Evolutionary conservation across 2,113 vertebrate genomes (phyloP), one percentile per base, ranked within the genome.

Genomic region (Patagioenas fasciata): DNA sequence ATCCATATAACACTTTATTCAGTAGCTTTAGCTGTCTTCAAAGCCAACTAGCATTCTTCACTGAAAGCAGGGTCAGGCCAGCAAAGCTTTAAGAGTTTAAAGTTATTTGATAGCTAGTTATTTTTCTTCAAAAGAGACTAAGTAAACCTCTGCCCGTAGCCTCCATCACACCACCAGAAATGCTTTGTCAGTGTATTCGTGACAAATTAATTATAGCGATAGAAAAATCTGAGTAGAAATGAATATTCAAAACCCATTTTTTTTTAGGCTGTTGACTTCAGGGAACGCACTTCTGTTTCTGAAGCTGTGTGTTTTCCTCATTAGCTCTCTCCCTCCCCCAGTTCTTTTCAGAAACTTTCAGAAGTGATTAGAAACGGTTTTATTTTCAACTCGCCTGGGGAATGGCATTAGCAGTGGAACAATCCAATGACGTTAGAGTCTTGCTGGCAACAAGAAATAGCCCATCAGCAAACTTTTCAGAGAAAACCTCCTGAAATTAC

Each of bases 121-220:
- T 93, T 96, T 95, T 96, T 67, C 88, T 96, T 97, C 93, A 42
- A 75, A 96, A 88, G 80, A 83, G 56, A n/a, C 56, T 58, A 72
- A 83, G 44, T 34, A 86, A 95, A 94, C 96, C 87, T 95, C 88
- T 94, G 94, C 95, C 96, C 95, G 78, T 92, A 95, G 96, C 93
- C 94, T 88, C 96, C 91, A 94, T 88, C 91, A 89, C 72, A 94
- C 19, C 89, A 88, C 42, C n/a, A 93, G 86, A 93, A 81, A 64
- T 60, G 88, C 95, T 97, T 96, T 88, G 93, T 96, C 97, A 96
- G 96, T 62, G 4, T 72, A 82, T 96, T 95, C 87, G 77, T 93
- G 95, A 96, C 96, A 96, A 97, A 95, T 96, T 95, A 97, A 97
- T 97, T 95, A 95, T 17, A 94, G 85, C 17, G 15, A 96, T 88